These are phyloP conservation scores for Dromococcyx pavoninus DNA, from an alignment of 2,797 vertebrate species.

Conservation along the genomic window DNA sequence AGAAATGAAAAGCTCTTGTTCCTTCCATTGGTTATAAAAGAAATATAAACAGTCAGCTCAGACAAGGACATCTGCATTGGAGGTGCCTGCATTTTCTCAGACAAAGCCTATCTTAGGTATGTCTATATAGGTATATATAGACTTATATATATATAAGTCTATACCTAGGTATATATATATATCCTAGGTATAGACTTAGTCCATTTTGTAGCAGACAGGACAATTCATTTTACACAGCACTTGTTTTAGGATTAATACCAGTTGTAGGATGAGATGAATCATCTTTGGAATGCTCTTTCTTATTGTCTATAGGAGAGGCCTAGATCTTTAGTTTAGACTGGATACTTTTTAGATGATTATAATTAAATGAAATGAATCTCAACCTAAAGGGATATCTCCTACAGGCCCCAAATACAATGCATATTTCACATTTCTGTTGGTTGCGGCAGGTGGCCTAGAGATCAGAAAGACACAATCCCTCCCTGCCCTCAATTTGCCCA, in stretches of 20 bases:
- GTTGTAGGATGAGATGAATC: background rate
- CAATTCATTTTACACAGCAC: background rate
- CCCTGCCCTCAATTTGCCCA: slow-evolving; percentile 47
- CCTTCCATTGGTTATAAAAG: background rate
- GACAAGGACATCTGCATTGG: background rate
- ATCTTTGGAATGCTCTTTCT: background rate
- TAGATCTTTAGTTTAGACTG: background rate
- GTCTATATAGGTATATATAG: too few relatives aligned
- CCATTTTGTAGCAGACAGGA: background rate
- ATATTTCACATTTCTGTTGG: slow-evolving; percentile 32
- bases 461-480: slow-evolving; percentile 23
- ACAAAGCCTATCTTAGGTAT: background rate
- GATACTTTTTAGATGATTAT: slow-evolving; percentile 2
- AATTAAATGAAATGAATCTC: slow-evolving; percentile 57
- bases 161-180: too few relatives aligned
- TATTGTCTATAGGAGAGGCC: background rate
- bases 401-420: slow-evolving; percentile 7
- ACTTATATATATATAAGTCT: too few relatives aligned
- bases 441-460: slow-evolving; percentile 8
- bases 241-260: background rate
- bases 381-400: background rate
- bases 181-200: background rate
- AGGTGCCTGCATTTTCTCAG: background rate
- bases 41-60: background rate
- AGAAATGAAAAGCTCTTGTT: background rate